phyloP scores from a whole-genome alignment of 2,797 vertebrate species.

The Mormyrops attenuatus region DNA sequence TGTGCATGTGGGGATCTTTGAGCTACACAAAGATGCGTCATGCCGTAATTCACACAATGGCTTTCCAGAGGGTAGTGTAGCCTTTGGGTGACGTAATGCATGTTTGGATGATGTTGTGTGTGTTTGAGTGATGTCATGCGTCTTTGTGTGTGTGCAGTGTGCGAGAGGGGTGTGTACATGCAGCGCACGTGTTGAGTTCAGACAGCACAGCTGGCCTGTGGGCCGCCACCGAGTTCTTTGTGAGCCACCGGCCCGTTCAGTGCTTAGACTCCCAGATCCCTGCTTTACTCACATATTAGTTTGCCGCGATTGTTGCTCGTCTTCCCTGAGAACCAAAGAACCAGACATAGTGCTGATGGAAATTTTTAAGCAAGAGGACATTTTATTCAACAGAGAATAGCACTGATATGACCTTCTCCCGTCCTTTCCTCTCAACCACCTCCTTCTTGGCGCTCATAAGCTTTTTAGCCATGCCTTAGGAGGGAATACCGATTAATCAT shows the following conservation, averaged over 20 bases:
- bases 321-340: constrained; percentile 8
- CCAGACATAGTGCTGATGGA: not conserved
- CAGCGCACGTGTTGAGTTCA: not conserved
- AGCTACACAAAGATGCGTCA: not conserved
- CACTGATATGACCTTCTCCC: constrained; percentile 40
- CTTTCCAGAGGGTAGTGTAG: not conserved
- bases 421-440: constrained; percentile 14
- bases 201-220: not conserved
- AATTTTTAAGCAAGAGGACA: constrained; percentile 35
- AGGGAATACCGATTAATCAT: constrained; percentile 43
- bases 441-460: constrained; percentile 46
- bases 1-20: not conserved
- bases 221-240: not conserved
- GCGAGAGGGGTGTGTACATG: not conserved
- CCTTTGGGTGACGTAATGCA: not conserved
- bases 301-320: not conserved
- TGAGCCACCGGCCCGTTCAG: not conserved
- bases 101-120: not conserved
- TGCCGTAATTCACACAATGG: not conserved
- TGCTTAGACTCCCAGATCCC: not conserved
- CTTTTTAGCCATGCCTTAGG: constrained; percentile 54
- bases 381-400: constrained; percentile 63
- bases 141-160: not conserved
- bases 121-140: not conserved
- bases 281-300: not conserved